Evolutionary conservation across 2,113 vertebrate genomes (phyloP).

Genomic region (Clarias gariepinus): DNA sequence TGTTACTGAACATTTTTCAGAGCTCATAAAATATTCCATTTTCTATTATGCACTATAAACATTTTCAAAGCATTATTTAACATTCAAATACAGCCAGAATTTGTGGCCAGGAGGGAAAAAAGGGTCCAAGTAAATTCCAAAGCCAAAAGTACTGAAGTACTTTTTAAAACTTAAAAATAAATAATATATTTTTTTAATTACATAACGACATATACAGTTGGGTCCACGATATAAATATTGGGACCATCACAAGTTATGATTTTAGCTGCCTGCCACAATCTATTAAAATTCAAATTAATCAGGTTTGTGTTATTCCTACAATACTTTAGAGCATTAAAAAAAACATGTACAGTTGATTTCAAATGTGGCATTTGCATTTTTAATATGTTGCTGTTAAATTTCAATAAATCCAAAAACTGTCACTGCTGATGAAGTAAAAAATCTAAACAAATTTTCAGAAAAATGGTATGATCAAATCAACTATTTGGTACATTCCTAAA

Average conservation of each 20-base stretch:
- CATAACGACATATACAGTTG: not conserved
- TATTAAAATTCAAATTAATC: not conserved
- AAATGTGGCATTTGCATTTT: not conserved
- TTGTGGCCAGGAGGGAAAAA: not conserved
- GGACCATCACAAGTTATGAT: not conserved
- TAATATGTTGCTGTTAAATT: not conserved
- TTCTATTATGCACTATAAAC: slow-evolving; percentile 9
- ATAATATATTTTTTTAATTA: not conserved
- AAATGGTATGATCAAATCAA: not conserved
- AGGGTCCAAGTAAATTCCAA: not conserved
- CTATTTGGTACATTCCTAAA: not conserved
- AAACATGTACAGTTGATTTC: not conserved
- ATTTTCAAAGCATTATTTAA: not conserved
- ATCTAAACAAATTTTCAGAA: not conserved
- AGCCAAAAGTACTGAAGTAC: not conserved
- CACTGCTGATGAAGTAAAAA: not conserved
- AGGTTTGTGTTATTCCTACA: not conserved
- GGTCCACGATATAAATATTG: not conserved
- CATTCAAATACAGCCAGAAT: not conserved
- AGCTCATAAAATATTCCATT: not conserved
- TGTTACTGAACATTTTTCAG: slow-evolving; percentile 16
- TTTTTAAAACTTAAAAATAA: not conserved
- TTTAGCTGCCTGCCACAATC: too few relatives aligned
- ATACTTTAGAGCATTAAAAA: not conserved
- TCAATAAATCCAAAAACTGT: not conserved